Conservation (phyloP, 2,888 invertebrate genomes). For the Ornithoptera priamus region DNA sequence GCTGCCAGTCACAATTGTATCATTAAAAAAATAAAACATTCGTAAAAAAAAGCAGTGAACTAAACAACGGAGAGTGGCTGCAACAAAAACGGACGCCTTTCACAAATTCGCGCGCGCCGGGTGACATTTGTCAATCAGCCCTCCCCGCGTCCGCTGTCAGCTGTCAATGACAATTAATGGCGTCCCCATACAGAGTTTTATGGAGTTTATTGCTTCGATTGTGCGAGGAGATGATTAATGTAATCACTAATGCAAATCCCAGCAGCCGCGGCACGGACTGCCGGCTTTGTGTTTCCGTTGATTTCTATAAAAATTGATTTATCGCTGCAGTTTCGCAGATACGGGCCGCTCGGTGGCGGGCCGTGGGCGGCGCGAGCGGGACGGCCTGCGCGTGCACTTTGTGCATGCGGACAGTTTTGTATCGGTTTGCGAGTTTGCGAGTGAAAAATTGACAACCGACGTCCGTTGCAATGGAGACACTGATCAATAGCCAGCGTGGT, state of each 20-base stretch:
- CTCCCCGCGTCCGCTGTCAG: conserved; percentile 60
- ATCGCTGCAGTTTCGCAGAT: conserved; percentile 58
- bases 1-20: conserved; percentile 50
- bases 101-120: conserved; percentile 47
- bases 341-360: conserved; percentile 46
- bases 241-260: conserved; percentile 78
- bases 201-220: conserved; percentile 72
- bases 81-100: conserved; percentile 43
- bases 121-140: conserved; percentile 79
- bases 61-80: conserved; percentile 44
- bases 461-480: conserved; percentile 13
- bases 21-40: conserved; percentile 39
- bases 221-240: conserved; percentile 76
- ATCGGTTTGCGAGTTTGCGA: conserved; percentile 8
- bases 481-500: conserved; percentile 14
- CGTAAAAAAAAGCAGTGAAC: conserved; percentile 35
- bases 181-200: conserved; percentile 72
- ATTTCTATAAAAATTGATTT: conserved; percentile 73
- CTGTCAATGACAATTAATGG: conserved; percentile 80
- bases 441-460: conserved; percentile 18
- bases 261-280: conserved; percentile 58
- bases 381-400: background rate
- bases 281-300: conserved; percentile 57
- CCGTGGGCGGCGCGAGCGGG: conserved; percentile 50
- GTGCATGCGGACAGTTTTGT: conserved; percentile 15